These are phyloP conservation scores for Pygoscelis adeliae DNA, from an alignment of 2,113 vertebrate species.

Conservation along the genomic window DNA sequence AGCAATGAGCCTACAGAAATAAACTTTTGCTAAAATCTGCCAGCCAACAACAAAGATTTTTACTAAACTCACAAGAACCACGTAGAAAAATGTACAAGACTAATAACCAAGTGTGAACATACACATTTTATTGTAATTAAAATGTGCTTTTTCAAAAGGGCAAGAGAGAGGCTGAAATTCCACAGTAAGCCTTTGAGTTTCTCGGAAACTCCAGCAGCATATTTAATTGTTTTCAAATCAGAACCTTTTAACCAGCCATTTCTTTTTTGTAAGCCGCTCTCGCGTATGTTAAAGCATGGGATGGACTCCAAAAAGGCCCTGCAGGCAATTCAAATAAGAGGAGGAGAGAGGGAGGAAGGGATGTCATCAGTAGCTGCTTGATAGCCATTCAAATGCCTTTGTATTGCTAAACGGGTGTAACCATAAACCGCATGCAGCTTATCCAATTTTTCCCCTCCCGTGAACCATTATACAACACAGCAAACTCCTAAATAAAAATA, in stretches of 20 bases:
- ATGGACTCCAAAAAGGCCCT: conserved; percentile 27
- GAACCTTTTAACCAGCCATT: conserved; percentile 1
- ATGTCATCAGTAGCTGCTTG: neutral
- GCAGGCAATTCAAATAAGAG: conserved; percentile 21
- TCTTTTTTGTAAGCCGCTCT: conserved; percentile 16
- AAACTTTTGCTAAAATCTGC: conserved; percentile 66
- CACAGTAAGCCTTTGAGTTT: conserved; percentile 38
- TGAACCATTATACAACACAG: neutral
- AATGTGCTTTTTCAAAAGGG: conserved; percentile 7
- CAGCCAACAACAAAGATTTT: conserved; percentile 51
- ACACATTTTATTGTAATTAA: conserved; percentile 28
- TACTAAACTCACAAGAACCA: conserved; percentile 44
- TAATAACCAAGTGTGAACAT: conserved; percentile 28
- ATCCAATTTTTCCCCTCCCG: conserved; percentile 21
- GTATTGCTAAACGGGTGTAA: neutral
- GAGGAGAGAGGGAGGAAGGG: neutral
- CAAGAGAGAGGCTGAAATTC: conserved; percentile 18
- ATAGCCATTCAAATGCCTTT: neutral
- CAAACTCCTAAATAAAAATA: neutral
- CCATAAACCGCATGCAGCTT: neutral
- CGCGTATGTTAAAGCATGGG: neutral
- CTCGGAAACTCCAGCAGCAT: conserved; percentile 20
- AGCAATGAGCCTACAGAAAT: conserved; percentile 58
- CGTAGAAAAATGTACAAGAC: neutral
- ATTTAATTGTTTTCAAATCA: conserved; percentile 46